A percentile compares a stretch with the other conserved stretches of the same genome.
Evolutionary conservation across 2,113 vertebrate species (phyloP).

Genomic region (Trogon surrucura): DNA sequence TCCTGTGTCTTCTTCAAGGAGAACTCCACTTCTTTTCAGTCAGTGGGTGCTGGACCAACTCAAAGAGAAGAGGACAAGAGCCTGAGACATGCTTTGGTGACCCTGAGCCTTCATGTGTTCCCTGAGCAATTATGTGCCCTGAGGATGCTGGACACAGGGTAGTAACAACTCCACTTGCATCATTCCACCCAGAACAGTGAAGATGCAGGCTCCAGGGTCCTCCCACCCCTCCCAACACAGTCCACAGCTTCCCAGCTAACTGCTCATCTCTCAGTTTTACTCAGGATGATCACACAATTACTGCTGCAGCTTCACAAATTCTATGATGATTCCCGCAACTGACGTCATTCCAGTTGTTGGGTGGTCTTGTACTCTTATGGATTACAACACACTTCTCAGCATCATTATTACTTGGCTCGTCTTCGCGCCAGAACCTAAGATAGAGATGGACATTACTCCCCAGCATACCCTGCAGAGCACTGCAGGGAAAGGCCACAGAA

Average conservation of each 20-base stretch:
- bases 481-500: background rate
- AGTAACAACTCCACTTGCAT: background rate
- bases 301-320: background rate
- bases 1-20: background rate
- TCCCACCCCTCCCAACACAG: background rate
- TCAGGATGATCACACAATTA: background rate
- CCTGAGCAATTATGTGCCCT: background rate
- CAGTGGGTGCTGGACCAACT: background rate
- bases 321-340: accelerated
- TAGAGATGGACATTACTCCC: background rate
- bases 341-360: background rate
- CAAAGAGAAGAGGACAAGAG: background rate
- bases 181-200: background rate
- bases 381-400: background rate
- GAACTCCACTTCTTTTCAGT: background rate
- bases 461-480: accelerated
- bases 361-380: accelerated
- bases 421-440: background rate
- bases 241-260: background rate
- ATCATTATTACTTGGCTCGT: accelerated
- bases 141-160: background rate
- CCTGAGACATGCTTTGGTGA: background rate
- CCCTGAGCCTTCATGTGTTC: background rate
- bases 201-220: background rate
- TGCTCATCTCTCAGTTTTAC: background rate